Percentiles rank a stretch among this genome's conserved stretches.
These are phyloP conservation scores for Sterna hirundo DNA, from an alignment of 2,113 vertebrate genomes.

Conservation along the genomic window DNA sequence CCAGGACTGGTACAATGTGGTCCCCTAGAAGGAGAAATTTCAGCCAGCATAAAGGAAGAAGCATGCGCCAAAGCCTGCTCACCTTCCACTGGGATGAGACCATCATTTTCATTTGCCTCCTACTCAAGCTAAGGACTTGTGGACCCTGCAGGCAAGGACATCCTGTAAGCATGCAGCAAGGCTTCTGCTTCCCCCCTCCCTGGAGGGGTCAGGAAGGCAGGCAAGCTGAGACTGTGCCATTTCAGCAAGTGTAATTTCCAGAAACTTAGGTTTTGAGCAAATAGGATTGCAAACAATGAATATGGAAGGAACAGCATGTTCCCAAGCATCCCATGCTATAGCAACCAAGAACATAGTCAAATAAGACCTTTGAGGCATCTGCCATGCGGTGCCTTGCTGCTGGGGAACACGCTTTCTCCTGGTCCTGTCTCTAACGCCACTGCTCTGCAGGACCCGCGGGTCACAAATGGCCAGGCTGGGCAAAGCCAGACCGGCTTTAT, in stretches of 20 bases:
- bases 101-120: background rate
- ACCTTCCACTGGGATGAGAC: background rate
- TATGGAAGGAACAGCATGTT: background rate
- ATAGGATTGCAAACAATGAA: background rate
- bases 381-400: background rate
- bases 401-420: background rate
- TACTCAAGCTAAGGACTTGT: background rate
- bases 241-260: background rate
- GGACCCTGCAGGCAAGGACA: background rate
- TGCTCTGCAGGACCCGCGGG: background rate
- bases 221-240: background rate
- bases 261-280: background rate
- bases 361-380: background rate
- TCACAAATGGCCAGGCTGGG: background rate
- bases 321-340: background rate
- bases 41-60: background rate
- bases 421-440: background rate
- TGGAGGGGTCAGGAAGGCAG: background rate
- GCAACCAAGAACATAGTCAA: background rate
- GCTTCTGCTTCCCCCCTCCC: background rate
- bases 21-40: conserved; percentile 34
- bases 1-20: conserved; percentile 64
- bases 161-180: background rate
- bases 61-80: background rate
- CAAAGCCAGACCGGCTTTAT: background rate